A percentile compares a stretch with the other conserved stretches of the same genome.
These are phyloP conservation scores for Gymnocypris eckloni DNA, from an alignment of 2,797 vertebrate genomes.

Conservation along the genomic window DNA sequence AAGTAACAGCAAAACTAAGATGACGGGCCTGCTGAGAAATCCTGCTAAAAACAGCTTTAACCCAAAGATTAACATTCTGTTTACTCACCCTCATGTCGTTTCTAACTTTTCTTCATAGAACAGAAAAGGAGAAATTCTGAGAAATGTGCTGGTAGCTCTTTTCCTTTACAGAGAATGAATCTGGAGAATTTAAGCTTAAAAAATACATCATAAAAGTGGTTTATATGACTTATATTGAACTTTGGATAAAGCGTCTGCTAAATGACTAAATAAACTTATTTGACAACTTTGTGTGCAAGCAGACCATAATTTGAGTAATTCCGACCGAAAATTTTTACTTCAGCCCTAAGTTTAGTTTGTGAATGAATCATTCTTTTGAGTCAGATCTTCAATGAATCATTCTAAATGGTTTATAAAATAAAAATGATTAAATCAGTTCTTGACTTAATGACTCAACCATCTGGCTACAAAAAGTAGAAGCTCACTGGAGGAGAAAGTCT, in stretches of 20 bases:
- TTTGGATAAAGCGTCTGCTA: too few species aligned
- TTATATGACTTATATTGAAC: neutral
- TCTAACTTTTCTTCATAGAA: neutral
- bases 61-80: neutral
- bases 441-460: neutral
- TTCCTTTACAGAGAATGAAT: neutral
- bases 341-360: neutral
- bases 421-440: neutral
- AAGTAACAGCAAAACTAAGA: constrained; percentile 30
- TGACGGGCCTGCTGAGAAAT: constrained; percentile 24
- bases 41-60: constrained; percentile 17
- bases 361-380: neutral
- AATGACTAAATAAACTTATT: too few species aligned
- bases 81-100: neutral
- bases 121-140: neutral
- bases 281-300: too few species aligned
- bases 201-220: neutral
- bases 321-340: neutral
- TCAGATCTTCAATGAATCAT: neutral
- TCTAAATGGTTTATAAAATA: neutral
- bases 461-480: neutral
- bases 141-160: neutral
- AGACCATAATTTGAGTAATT: too few species aligned
- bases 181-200: neutral
- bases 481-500: neutral